Base-by-base conservation (phyloP, 2,888 invertebrate genomes). In the Sceliomorpha sp. region DNA sequence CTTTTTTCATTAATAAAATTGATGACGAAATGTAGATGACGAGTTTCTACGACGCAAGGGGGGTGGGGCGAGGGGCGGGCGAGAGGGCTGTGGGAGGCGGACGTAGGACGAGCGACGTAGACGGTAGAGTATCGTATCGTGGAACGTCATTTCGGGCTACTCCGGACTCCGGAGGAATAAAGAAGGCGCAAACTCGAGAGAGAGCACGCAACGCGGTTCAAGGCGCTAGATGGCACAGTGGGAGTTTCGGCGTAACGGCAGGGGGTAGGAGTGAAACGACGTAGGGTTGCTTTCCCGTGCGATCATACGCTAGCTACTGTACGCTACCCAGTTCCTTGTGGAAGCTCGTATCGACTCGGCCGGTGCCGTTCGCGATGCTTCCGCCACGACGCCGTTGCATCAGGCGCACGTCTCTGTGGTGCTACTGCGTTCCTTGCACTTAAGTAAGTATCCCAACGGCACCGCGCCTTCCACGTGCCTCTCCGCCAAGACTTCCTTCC, bases 241-340 rank as follows among this genome's bases (percentile, higher is more conserved):
- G 27, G 40, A 42, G 40, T 12, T 10, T 7, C 24, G 7, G 1
- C 12, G 5, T 4, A 13, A 12, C 24, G 26, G 40, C 26, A 42
- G 40, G 40, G 40, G 39, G 20, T 48, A 37, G 53, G 29, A 47
- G 53, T 63, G 62, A 58, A 44, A 20, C 42, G 40, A 31, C 40
- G 37, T 45, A 51, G 53, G 59, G 14, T 56, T 53, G 44, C 47
- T 58, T 62, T 70, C 58, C 60, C 53, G 59, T 60, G 60, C 64
- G 51, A 51, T 55, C 70, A 60, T 70, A 20, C 5, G 20, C 3
- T 20, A 20, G 20, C 20, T n/a, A n/a, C n/a, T n/a, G 20, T 20
- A 51, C 36, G 62, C 40, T 58, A 31, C 53, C 62, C 66, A 66
- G 66, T 70, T 62, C 62, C 60, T 56, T 62, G 60, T 58, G 48